These are phyloP conservation scores for Serranus cabrilla DNA, from an alignment of 2,797 vertebrate species.

Conservation along the genomic window DNA sequence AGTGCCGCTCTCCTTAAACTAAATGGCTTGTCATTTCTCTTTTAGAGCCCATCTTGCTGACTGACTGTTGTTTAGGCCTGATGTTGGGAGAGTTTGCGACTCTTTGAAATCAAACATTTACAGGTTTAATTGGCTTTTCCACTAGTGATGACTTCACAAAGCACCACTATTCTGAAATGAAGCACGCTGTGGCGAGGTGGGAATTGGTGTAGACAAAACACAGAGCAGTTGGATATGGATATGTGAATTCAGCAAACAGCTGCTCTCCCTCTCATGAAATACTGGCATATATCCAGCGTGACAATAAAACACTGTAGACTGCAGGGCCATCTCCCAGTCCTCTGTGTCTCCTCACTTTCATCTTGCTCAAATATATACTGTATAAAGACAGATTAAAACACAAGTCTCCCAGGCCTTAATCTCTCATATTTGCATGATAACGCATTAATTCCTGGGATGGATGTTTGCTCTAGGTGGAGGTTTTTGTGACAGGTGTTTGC, in stretches of 20 bases:
- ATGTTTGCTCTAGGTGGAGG: constrained; percentile 28
- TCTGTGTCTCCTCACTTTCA: constrained; percentile 59
- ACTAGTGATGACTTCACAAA: constrained; percentile 35
- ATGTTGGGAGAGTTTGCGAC: constrained; percentile 7
- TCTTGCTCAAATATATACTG: constrained; percentile 39
- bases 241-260: constrained; percentile 69
- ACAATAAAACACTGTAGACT: constrained; percentile 49
- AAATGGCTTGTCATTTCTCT: constrained; percentile 30
- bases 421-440: constrained; percentile 26
- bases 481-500: constrained; percentile 40
- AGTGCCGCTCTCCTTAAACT: not conserved
- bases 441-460: constrained; percentile 21
- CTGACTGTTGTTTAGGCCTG: not conserved
- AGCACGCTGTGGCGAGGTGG: constrained; percentile 34
- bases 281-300: constrained; percentile 64
- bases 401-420: constrained; percentile 33
- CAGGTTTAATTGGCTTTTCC: constrained; percentile 47
- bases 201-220: constrained; percentile 52
- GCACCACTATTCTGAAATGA: constrained; percentile 37
- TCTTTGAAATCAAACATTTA: constrained; percentile 34
- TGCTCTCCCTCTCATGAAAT: constrained; percentile 64
- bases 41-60: constrained; percentile 15
- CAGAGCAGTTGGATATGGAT: constrained; percentile 67
- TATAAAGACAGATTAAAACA: constrained; percentile 47
- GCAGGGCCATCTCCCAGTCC: constrained; percentile 41